These are phyloP conservation scores for Pempheris klunzingeri DNA, from an alignment of 2,797 vertebrate species.

Conservation along the genomic window DNA sequence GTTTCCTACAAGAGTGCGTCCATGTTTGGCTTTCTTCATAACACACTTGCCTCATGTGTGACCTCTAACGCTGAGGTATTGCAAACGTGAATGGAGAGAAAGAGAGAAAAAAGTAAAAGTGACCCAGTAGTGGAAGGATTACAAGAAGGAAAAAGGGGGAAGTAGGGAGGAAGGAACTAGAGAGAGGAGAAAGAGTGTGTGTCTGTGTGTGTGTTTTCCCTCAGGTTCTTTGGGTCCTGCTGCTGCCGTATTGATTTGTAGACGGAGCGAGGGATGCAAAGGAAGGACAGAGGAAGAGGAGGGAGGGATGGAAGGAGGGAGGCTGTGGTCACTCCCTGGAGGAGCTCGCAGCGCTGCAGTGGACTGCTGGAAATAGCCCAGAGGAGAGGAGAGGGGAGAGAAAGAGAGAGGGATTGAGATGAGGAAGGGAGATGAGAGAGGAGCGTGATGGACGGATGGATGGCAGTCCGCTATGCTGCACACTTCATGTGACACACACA, in stretches of 20 bases:
- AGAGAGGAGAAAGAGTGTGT: not conserved
- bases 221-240: slow-evolving; percentile 71
- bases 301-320: slow-evolving; percentile 62
- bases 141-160: slow-evolving; percentile 8
- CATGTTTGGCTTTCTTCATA: slow-evolving; percentile 21
- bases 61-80: slow-evolving; percentile 25
- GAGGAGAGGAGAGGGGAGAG: slow-evolving; percentile 50
- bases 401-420: slow-evolving; percentile 21
- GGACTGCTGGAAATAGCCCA: slow-evolving; percentile 78
- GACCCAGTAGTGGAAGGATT: slow-evolving; percentile 1
- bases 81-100: slow-evolving; percentile 17
- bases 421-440: slow-evolving; percentile 17
- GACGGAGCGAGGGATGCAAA: slow-evolving; percentile 54
- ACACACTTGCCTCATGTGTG: slow-evolving; percentile 18
- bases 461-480: slow-evolving; percentile 34
- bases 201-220: slow-evolving; percentile 54
- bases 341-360: slow-evolving; percentile 76
- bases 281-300: slow-evolving; percentile 52
- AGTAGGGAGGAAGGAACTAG: slow-evolving; percentile 15
- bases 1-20: slow-evolving; percentile 1
- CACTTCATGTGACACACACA: slow-evolving; percentile 40
- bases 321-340: slow-evolving; percentile 72
- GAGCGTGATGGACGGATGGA: slow-evolving; percentile 31
- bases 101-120: not conserved
- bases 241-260: slow-evolving; percentile 82